Percentiles rank a stretch among this genome's conserved stretches.
Conservation (phyloP, 2,888 invertebrate genomes). For the Furcula furcula region DNA sequence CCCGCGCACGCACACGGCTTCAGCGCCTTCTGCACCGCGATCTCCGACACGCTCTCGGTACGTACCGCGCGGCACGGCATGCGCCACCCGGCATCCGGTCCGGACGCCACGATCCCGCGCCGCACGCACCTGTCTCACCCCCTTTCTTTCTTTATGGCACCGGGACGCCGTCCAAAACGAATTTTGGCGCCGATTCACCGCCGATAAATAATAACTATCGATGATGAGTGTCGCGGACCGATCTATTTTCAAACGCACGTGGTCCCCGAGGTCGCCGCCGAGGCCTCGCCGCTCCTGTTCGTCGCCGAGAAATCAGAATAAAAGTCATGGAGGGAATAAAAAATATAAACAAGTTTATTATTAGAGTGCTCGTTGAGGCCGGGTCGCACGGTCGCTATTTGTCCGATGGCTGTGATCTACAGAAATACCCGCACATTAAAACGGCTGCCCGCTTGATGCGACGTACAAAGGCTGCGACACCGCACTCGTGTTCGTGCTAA, state of each 20-base stretch:
- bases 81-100: too few relatives aligned
- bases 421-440: slow-evolving; percentile 75
- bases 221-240: slow-evolving; percentile 48
- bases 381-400: slow-evolving; percentile 80
- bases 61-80: slow-evolving; percentile 45
- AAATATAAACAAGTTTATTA: slow-evolving; percentile 81
- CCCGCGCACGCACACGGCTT: slow-evolving; percentile 63
- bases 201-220: slow-evolving; percentile 41
- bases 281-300: slow-evolving; percentile 41
- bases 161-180: slow-evolving; percentile 40
- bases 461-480: slow-evolving; percentile 60
- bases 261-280: slow-evolving; percentile 64
- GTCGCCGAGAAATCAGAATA: slow-evolving; percentile 51
- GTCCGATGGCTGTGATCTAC: slow-evolving; percentile 78
- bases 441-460: slow-evolving; percentile 51
- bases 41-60: slow-evolving; percentile 78
- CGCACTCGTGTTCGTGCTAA: slow-evolving; percentile 47
- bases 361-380: slow-evolving; percentile 77
- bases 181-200: slow-evolving; percentile 53
- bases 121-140: slow-evolving; percentile 22
- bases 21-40: slow-evolving; percentile 78
- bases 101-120: too few relatives aligned
- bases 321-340: slow-evolving; percentile 68
- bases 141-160: slow-evolving; percentile 34
- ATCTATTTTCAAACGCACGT: slow-evolving; percentile 73